Conservation (phyloP, 2,113 vertebrate species). For the Ranitomeya imitator region DNA sequence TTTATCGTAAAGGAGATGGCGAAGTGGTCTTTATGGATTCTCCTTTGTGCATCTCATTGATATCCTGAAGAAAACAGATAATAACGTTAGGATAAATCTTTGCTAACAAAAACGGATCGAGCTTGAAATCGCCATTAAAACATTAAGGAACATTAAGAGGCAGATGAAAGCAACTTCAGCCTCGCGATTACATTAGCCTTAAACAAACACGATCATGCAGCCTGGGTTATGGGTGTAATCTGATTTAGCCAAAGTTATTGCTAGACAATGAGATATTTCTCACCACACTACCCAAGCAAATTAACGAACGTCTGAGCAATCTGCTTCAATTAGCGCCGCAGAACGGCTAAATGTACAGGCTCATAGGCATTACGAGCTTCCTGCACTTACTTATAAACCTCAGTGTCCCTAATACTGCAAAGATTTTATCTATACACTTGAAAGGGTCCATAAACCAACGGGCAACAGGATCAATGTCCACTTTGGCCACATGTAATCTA, state of each 20-base stretch:
- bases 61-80: background rate
- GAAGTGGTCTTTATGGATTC: constrained; percentile 2
- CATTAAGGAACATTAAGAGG: constrained; percentile 14
- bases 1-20: background rate
- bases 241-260: constrained; percentile 17
- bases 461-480: background rate
- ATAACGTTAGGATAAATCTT: constrained; percentile 11
- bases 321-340: background rate
- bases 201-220: constrained; percentile 3
- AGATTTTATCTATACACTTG: background rate
- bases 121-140: constrained; percentile 27
- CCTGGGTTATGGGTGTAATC: background rate
- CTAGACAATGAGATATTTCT: constrained; percentile 26
- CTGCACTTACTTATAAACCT: background rate
- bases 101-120: constrained; percentile 5
- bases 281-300: constrained; percentile 5
- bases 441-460: constrained; percentile 2
- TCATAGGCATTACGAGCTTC: too few species aligned
- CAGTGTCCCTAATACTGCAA: background rate
- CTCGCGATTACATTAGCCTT: background rate
- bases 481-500: background rate
- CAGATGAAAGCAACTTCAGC: constrained; percentile 4
- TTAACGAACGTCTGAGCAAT: constrained; percentile 31
- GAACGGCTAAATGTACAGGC: background rate
- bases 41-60: background rate